Evolutionary conservation across 2,797 vertebrate species (phyloP), one percentile per base, ranked within the genome.

Genomic region (Potorous gilbertii): DNA sequence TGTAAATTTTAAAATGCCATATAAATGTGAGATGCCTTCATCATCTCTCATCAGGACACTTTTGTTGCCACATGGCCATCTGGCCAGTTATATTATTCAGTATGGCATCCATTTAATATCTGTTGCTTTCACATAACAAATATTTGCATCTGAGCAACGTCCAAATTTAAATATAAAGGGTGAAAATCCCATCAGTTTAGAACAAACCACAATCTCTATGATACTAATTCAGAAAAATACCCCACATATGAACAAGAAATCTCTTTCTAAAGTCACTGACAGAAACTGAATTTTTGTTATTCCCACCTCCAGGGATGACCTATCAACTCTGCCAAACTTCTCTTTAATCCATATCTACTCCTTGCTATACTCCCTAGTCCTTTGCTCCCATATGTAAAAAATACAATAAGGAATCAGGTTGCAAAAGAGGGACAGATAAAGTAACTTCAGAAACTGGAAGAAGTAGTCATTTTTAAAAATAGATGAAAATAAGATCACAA

Each of bases 271-370:
- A 94, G 93, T 94, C 87, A 95, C 74, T 94, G 81, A 94, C 95
- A 96, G 81, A 95, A 97, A 97, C 96, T 97, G 97, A 93, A 96
- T 97, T 96, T 97, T 95, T 91, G 89, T 81, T 97, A 95, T 31
- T 97, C 97, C 95, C 97, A 94, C 96, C 94, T 96, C 74, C 31
- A 87, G 9, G 5, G 18, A 50, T 50, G 40, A 50, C 1, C 40
- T 46, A 87, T 92, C 91, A 18, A 13, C 18, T 93, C 28, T 6
- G 66, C 9, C 29, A 92, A 90, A 0, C 87, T 93, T 91, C 14
- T 3, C n/a, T 46, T 94, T 62, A 87, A 5, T 59, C 8, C 29
- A 0, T 31, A 24, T 55, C 74, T 13, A 59, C 8, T 62, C 29
- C 50, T 57, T 56, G 21, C 50, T 62, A 55, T 16, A 18, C 12